These are phyloP conservation scores for Euphonia xanthogaster DNA, from an alignment of 2,797 vertebrate species.

Conservation along the genomic window DNA sequence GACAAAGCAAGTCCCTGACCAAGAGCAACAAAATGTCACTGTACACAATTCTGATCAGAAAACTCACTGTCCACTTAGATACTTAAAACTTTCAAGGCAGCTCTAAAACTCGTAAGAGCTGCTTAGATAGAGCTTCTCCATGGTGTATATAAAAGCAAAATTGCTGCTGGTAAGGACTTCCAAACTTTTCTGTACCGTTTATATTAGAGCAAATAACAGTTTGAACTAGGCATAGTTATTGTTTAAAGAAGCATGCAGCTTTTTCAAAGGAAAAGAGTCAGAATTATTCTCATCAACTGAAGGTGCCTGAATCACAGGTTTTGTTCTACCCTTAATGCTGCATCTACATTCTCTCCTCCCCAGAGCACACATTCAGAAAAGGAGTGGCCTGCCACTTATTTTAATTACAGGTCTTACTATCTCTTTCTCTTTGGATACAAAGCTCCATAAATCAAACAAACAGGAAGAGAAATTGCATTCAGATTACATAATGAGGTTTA, in stretches of 20 bases:
- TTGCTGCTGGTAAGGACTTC: not conserved
- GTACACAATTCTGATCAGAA: not conserved
- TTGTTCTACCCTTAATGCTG: not conserved
- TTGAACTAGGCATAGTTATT: not conserved
- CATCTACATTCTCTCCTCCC: not conserved
- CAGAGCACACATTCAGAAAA: not conserved
- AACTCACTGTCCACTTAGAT: not conserved
- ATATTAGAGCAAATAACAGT: not conserved
- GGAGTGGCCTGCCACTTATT: slow-evolving; percentile 4
- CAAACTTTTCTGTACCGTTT: not conserved
- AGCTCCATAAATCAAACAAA: slow-evolving; percentile 35
- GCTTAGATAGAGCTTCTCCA: not conserved
- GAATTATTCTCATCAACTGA: not conserved
- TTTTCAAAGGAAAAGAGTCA: not conserved
- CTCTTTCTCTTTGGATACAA: slow-evolving; percentile 37
- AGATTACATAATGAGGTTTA: slow-evolving; percentile 52
- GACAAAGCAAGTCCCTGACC: not conserved
- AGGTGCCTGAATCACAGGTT: slow-evolving; percentile 17
- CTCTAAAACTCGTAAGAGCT: not conserved
- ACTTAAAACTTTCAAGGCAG: not conserved
- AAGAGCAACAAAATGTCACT: not conserved
- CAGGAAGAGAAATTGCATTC: slow-evolving; percentile 43
- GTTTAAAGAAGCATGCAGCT: slow-evolving; percentile 10
- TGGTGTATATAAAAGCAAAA: not conserved
- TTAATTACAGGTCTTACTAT: slow-evolving; percentile 42